Conservation (phyloP, 2,113 vertebrate genomes). For the Lamprologus ornatipinnis region DNA sequence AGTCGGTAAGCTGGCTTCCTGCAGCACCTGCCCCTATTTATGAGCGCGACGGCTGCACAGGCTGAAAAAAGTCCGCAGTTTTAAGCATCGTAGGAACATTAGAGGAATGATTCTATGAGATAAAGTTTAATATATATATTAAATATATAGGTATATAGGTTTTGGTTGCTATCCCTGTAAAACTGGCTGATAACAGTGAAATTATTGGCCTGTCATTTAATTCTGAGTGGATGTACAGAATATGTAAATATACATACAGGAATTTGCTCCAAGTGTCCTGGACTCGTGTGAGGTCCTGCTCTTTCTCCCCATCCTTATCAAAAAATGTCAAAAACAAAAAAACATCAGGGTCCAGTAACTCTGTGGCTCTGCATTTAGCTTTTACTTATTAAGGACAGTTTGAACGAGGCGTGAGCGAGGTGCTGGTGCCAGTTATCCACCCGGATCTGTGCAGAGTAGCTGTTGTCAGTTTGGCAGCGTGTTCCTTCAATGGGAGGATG, state of each 20-base stretch:
- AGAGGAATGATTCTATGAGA: slow-evolving; percentile 7
- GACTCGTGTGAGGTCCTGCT: neutral
- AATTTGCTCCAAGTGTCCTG: neutral
- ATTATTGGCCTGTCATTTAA: neutral
- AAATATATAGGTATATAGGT: neutral
- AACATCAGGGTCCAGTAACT: neutral
- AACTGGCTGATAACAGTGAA: neutral
- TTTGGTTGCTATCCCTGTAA: slow-evolving; percentile 1
- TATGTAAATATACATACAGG: slow-evolving; percentile 42
- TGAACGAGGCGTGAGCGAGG: neutral
- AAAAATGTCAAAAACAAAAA: neutral
- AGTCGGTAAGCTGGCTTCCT: neutral
- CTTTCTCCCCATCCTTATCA: neutral
- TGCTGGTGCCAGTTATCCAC: neutral
- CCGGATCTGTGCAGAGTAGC: neutral
- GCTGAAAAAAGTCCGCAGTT: neutral
- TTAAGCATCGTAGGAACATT: neutral
- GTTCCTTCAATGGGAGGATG: neutral
- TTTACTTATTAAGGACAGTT: neutral
- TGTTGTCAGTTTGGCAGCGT: neutral
- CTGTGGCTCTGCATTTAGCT: neutral
- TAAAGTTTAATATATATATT: slow-evolving; percentile 18
- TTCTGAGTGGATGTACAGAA: slow-evolving; percentile 20
- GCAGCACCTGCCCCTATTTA: neutral
- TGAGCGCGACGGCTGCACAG: neutral